Base-by-base conservation (phyloP, 2,113 vertebrate genomes). In the Ifrita kowaldi region DNA sequence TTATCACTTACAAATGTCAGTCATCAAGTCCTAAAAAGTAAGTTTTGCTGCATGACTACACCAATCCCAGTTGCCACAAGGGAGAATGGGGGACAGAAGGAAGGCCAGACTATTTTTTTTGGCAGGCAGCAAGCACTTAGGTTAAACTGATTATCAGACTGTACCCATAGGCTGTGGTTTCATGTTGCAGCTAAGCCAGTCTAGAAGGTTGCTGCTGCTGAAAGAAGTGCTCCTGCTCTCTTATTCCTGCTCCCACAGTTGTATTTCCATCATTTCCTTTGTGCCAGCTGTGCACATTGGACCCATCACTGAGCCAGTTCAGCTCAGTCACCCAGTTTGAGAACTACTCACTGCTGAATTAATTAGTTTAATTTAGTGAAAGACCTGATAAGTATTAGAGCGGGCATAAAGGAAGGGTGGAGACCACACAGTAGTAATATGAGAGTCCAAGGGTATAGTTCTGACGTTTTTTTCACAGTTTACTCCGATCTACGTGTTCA, bases 401-500 rank as follows among this genome's bases (percentile, higher is more conserved):
- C 18, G 50, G 46, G 20, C 35, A 19, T 65, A 50, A 69, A 90
- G 71, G 63, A 90, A 47, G 39, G 55, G 9, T 70, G 83, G 64
- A 86, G 76, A 77, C 73, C 79, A 70, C 39, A 9, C 39, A 46
- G 55, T 16, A 53, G 46, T 22, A 49, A 30, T 27, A 7, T 15
- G 33, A 62, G 32, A 50, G 59, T 76, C 49, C 37, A n/a, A 49
- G 84, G 19, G 50, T 47, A 14, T 30, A 16, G 20, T 68, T 62
- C 37, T 73, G 50, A 11, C 11, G 4, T 24, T 13, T 13, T 56
- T 84, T 74, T 53, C 59, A 8, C 27, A 10, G 10, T 79, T 79
- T 32, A 20, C 47, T 49, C 22, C 1, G 3, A 14, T 52, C 19
- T 28, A 0, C 1, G 3, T 56, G 32, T n/a, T 65, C 3, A 3